A percentile compares a stretch with the other conserved stretches of the same genome.
These are phyloP conservation scores for Psylliodes chrysocephalus DNA, from an alignment of 2,888 invertebrate species.

Conservation along the genomic window DNA sequence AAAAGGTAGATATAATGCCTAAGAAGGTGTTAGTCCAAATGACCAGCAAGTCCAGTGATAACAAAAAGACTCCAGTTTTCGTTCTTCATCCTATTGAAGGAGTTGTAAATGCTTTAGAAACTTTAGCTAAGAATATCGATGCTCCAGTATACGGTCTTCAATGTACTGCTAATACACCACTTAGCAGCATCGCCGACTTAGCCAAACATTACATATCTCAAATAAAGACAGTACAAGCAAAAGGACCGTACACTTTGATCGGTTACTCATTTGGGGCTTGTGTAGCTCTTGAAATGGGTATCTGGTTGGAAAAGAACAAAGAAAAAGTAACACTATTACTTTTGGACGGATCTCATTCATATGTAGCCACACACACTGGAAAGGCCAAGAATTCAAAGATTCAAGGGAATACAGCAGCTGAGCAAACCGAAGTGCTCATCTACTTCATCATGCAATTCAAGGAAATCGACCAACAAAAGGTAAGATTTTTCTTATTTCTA, in stretches of 20 bases:
- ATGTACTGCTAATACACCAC: constrained; percentile 81
- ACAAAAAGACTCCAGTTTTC: constrained; percentile 69
- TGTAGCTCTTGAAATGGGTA: constrained; percentile 94
- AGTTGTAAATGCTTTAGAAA: constrained; percentile 75
- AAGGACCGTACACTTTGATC: constrained; percentile 87
- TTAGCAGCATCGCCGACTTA: constrained; percentile 76
- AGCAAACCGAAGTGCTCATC: constrained; percentile 79
- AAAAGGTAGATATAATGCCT: constrained; percentile 76
- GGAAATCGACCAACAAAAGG: constrained; percentile 78
- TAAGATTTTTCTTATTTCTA: too few species aligned
- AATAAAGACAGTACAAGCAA: constrained; percentile 79
- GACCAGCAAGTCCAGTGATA: constrained; percentile 66
- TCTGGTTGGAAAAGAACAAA: constrained; percentile 77
- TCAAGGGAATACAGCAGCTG: constrained; percentile 68
- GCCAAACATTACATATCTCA: constrained; percentile 79
- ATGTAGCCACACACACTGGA: constrained; percentile 80
- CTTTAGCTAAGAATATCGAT: constrained; percentile 77
- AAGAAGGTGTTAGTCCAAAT: constrained; percentile 76
- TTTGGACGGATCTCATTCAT: constrained; percentile 91
- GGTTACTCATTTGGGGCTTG: constrained; percentile 97
- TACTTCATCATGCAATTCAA: constrained; percentile 85
- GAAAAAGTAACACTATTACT: constrained; percentile 75
- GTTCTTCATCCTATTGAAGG: constrained; percentile 92
- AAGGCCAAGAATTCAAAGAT: constrained; percentile 69
- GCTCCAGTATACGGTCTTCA: constrained; percentile 90